Percentiles rank a stretch among this genome's conserved stretches.
These are phyloP conservation scores for Choloepus didactylus DNA, from an alignment of 2,797 vertebrate species.

Conservation along the genomic window DNA sequence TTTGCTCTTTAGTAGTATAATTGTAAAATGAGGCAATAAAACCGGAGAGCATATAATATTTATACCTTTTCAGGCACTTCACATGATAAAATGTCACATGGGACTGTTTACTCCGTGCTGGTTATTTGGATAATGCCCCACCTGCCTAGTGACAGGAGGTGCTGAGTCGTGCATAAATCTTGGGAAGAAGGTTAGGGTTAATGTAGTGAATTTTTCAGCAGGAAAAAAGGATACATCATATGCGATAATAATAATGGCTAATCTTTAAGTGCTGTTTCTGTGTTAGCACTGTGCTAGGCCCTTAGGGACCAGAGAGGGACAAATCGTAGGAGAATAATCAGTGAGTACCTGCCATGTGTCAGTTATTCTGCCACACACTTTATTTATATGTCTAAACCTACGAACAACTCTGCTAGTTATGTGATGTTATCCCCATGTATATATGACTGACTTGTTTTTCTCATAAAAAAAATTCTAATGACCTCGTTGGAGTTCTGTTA, in stretches of 20 bases:
- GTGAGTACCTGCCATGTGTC: slow-evolving; percentile 51
- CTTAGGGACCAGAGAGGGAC: slow-evolving; percentile 52
- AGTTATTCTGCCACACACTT: slow-evolving; percentile 23
- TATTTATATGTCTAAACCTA: slow-evolving; percentile 60
- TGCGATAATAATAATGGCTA: slow-evolving; percentile 69
- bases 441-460: slow-evolving; percentile 86
- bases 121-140: slow-evolving; percentile 80
- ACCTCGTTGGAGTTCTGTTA: slow-evolving; percentile 89
- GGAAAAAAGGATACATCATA: slow-evolving; percentile 80
- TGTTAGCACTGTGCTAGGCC: slow-evolving; percentile 56
- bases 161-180: slow-evolving; percentile 79
- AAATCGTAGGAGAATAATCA: slow-evolving; percentile 50
- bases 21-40: slow-evolving; percentile 85
- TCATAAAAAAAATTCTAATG: slow-evolving; percentile 86
- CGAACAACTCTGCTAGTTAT: slow-evolving; percentile 64
- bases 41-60: slow-evolving; percentile 79
- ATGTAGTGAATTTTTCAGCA: slow-evolving; percentile 82
- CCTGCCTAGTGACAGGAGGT: slow-evolving; percentile 80
- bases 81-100: slow-evolving; percentile 81
- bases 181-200: slow-evolving; percentile 79
- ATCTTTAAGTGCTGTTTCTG: slow-evolving; percentile 47
- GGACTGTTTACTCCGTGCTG: slow-evolving; percentile 76
- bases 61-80: slow-evolving; percentile 80
- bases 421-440: slow-evolving; percentile 58
- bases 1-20: slow-evolving; percentile 83